Percentiles rank a stretch among this genome's conserved stretches.
phyloP scores from a whole-genome alignment of 2,888 invertebrate species.

The Chrysomela aeneicollis region DNA sequence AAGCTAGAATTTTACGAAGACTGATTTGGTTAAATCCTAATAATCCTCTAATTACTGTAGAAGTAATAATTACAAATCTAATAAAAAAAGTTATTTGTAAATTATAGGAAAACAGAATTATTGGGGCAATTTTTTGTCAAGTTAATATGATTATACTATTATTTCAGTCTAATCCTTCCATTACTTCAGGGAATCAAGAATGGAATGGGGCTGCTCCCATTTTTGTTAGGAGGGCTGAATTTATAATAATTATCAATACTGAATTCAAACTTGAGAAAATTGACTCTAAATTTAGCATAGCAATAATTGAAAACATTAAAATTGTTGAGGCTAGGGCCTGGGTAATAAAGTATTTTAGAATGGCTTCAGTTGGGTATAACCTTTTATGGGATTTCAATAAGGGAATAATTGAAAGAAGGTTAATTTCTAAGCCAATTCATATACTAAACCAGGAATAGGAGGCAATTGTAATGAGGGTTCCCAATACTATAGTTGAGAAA shows the following conservation, averaged over 20 bases:
- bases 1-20: constrained; percentile 67
- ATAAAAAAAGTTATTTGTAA: constrained; percentile 56
- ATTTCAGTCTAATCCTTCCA: constrained; percentile 67
- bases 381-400: constrained; percentile 64
- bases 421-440: constrained; percentile 73
- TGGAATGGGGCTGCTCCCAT: constrained; percentile 68
- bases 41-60: constrained; percentile 63
- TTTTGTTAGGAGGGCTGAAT: constrained; percentile 63
- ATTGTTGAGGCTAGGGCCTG: constrained; percentile 68
- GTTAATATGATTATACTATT: constrained; percentile 67
- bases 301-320: constrained; percentile 63
- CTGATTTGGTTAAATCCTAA: constrained; percentile 60
- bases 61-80: constrained; percentile 61
- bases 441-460: constrained; percentile 61
- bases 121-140: constrained; percentile 72
- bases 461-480: constrained; percentile 64
- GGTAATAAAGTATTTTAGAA: constrained; percentile 68
- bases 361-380: constrained; percentile 64
- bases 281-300: constrained; percentile 57
- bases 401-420: constrained; percentile 69
- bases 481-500: constrained; percentile 62
- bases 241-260: constrained; percentile 42
- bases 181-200: constrained; percentile 69
- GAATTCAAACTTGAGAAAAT: constrained; percentile 29
- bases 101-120: constrained; percentile 61